Percentiles rank a stretch among this genome's conserved stretches.
phyloP scores from a whole-genome alignment of 2,888 invertebrate species.

The Ctenicera cuprea region DNA sequence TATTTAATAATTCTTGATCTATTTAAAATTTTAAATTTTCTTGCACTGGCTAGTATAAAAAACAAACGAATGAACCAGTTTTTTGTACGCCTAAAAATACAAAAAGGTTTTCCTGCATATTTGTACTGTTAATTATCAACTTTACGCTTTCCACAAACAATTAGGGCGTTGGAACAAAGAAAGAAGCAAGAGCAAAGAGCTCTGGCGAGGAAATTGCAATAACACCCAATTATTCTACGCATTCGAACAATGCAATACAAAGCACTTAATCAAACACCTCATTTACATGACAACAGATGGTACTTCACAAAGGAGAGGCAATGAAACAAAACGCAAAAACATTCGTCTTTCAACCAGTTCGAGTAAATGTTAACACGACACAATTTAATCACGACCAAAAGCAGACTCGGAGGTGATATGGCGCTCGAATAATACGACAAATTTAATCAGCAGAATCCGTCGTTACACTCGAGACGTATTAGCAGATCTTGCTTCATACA shows the following conservation, averaged over 20 bases:
- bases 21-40: no score
- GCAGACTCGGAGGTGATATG: constrained; percentile 10
- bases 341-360: constrained; percentile 23
- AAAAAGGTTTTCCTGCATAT: no score
- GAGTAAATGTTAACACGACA: constrained; percentile 38
- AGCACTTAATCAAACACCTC: constrained; percentile 36
- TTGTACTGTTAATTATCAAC: no score
- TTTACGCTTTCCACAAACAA: neutral
- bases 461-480: constrained; percentile 23
- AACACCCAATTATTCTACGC: constrained; percentile 26
- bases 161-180: constrained; percentile 10
- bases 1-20: no score
- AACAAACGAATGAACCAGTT: no score
- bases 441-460: constrained; percentile 39
- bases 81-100: no score
- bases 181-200: constrained; percentile 6
- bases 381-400: constrained; percentile 34
- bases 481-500: constrained; percentile 14
- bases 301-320: constrained; percentile 20
- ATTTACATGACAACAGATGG: constrained; percentile 35
- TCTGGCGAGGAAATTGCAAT: constrained; percentile 26
- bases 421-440: constrained; percentile 41
- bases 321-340: constrained; percentile 38
- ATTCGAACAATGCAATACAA: constrained; percentile 26
- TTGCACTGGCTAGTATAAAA: no score